Conservation (phyloP, 2,797 vertebrate genomes). For the Lagodon rhomboides region DNA sequence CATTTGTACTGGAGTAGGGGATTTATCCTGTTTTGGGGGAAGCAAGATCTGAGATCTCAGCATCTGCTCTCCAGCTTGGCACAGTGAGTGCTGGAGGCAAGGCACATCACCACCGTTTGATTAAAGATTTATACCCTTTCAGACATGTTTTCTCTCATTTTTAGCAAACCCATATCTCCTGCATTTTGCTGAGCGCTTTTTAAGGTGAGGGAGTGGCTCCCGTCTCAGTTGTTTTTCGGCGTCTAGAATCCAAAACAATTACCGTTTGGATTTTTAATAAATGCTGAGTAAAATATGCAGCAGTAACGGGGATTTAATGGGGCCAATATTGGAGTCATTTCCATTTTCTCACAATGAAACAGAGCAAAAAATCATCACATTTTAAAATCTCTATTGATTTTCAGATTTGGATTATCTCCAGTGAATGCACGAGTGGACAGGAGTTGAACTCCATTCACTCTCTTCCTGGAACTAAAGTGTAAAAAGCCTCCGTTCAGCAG, state of each 20-base stretch:
- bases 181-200: constrained; percentile 72
- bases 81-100: constrained; percentile 81
- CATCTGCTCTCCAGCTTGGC: constrained; percentile 80
- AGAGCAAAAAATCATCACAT: constrained; percentile 17
- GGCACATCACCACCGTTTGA: constrained; percentile 81
- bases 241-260: constrained; percentile 25
- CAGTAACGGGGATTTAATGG: constrained; percentile 13
- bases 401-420: constrained; percentile 57
- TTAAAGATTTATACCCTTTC: constrained; percentile 87
- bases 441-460: constrained; percentile 67
- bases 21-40: constrained; percentile 79
- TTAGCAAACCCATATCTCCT: constrained; percentile 70
- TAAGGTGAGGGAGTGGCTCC: constrained; percentile 69
- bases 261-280: constrained; percentile 48
- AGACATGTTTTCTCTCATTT: constrained; percentile 83
- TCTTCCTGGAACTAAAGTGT: constrained; percentile 55
- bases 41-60: constrained; percentile 80
- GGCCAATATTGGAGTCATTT: constrained; percentile 29
- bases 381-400: constrained; percentile 53
- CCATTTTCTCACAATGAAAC: constrained; percentile 40
- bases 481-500: constrained; percentile 63
- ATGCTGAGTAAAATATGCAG: constrained; percentile 27
- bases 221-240: constrained; percentile 60
- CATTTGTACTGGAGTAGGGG: constrained; percentile 77
- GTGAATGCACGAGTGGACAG: constrained; percentile 56